Conservation (phyloP, 2,888 invertebrate genomes). For the Drosophila engyochracea region DNA sequence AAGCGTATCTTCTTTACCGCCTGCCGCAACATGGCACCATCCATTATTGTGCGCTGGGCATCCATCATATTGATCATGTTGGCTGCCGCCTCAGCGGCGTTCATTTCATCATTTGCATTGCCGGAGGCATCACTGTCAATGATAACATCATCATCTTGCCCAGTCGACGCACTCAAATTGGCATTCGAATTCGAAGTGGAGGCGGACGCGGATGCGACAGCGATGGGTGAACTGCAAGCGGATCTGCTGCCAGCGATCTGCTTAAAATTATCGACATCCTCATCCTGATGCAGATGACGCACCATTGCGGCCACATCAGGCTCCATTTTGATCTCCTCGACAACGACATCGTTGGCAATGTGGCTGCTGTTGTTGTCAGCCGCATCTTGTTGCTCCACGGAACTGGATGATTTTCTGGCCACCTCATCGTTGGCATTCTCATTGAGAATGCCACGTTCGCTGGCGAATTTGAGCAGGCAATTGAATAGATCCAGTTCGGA, state of each 20-base stretch:
- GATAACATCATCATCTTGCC: conserved; percentile 78
- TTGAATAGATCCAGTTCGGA: conserved; percentile 92
- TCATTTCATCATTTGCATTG: conserved; percentile 55
- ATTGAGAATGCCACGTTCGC: conserved; percentile 86
- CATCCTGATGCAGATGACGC: conserved; percentile 75
- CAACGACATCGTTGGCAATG: conserved; percentile 52
- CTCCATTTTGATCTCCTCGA: conserved; percentile 83
- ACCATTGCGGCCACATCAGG: conserved; percentile 83
- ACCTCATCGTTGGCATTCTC: conserved; percentile 57
- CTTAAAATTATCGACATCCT: conserved; percentile 56
- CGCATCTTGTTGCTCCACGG: conserved; percentile 51
- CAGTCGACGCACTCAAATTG: not conserved
- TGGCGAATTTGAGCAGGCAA: conserved; percentile 89
- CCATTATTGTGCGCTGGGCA: conserved; percentile 79
- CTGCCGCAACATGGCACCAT: conserved; percentile 86
- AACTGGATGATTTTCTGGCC: conserved; percentile 4
- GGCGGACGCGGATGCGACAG: conserved; percentile 4
- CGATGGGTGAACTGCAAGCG: conserved; percentile 20
- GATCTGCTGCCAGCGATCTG: conserved; percentile 20
- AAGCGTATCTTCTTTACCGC: conserved; percentile 92
- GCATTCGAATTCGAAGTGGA: conserved; percentile 27
- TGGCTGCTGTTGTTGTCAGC: conserved; percentile 7
- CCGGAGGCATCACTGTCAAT: conserved; percentile 79
- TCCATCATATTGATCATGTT: conserved; percentile 79
- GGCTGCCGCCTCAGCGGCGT: conserved; percentile 56